Evolutionary conservation across 2,113 vertebrate genomes (phyloP).

Genomic region (Melanocharis versteri): DNA sequence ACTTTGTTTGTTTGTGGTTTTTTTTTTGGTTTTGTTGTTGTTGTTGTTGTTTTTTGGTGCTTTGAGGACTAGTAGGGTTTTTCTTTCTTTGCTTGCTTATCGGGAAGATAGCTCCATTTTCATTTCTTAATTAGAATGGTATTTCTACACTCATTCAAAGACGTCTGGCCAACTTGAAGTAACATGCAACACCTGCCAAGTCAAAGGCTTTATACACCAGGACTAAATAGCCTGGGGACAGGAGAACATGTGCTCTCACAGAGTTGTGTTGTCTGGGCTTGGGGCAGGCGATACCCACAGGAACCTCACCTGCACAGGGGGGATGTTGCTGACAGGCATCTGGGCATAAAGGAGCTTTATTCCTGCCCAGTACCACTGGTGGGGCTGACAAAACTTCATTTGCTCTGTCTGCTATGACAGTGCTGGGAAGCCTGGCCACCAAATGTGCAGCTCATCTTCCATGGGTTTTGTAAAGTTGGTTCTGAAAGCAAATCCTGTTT

Average conservation of each 20-base stretch:
- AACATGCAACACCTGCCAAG: neutral
- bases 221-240: neutral
- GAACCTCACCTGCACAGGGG: neutral
- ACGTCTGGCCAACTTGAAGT: neutral
- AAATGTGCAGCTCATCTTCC: neutral
- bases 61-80: neutral
- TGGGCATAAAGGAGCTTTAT: neutral
- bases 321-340: neutral
- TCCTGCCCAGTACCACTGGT: neutral
- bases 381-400: neutral
- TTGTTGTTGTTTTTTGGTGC: no score
- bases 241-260: neutral
- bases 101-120: neutral
- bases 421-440: neutral
- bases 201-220: neutral
- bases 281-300: neutral
- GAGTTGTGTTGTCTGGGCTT: neutral
- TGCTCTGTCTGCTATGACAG: rapidly evolving
- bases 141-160: neutral
- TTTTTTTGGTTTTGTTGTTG: no score
- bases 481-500: neutral
- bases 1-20: neutral
- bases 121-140: neutral
- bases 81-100: neutral
- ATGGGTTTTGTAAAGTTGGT: neutral